phyloP scores from a whole-genome alignment of 2,888 invertebrate genomes.

The Phlogophora meticulosa region DNA sequence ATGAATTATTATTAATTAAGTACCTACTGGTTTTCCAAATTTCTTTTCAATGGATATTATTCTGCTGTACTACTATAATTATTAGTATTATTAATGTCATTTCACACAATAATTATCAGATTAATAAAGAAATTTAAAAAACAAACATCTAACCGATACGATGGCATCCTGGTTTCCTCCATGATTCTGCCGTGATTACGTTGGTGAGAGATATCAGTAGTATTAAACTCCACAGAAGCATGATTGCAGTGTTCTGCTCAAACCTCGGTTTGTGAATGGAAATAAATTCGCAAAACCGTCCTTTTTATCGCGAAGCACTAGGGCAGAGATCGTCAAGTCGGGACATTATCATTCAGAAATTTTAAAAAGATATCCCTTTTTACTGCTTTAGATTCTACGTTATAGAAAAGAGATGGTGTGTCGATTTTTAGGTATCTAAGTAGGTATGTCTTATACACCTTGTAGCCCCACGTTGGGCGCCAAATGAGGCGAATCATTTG shows the following conservation, averaged over 20 bases:
- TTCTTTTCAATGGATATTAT: too few relatives aligned
- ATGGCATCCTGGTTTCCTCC: constrained; percentile 95
- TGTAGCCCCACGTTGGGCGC: neutral
- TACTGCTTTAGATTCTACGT: neutral
- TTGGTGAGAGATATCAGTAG: constrained; percentile 78
- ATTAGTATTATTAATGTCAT: neutral
- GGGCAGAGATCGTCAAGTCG: constrained; percentile 56
- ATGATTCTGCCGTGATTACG: constrained; percentile 88
- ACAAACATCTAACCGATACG: constrained; percentile 92
- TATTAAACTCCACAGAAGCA: constrained; percentile 80
- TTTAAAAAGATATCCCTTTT: neutral
- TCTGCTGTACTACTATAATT: too few relatives aligned
- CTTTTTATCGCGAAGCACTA: constrained; percentile 67
- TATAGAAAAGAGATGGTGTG: too few relatives aligned
- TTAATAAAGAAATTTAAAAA: too few relatives aligned
- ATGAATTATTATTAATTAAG: too few relatives aligned
- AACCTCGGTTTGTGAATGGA: constrained; percentile 65
- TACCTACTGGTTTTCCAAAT: too few relatives aligned
- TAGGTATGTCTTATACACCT: neutral
- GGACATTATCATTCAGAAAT: neutral
- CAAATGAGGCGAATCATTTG: neutral
- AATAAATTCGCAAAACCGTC: constrained; percentile 33
- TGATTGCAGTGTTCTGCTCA: constrained; percentile 56
- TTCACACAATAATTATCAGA: neutral
- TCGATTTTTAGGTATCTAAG: neutral